Conservation (phyloP, 2,797 vertebrate species). For the Aphelocoma californica region DNA sequence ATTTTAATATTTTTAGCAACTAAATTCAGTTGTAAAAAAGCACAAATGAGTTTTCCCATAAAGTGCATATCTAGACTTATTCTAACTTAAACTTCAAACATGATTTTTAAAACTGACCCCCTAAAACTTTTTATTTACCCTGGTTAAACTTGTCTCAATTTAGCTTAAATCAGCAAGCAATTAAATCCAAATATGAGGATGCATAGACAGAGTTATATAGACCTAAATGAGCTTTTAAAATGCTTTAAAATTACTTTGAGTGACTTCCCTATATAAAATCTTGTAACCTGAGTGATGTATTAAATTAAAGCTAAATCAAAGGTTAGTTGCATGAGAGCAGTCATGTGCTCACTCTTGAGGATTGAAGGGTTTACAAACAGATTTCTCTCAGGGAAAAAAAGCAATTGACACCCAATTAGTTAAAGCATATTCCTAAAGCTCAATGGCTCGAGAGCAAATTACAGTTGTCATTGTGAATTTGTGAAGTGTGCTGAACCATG, state of each 20-base stretch:
- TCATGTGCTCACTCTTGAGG: neutral
- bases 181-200: neutral
- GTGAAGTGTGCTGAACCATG: conserved; percentile 35
- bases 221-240: neutral
- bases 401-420: conserved; percentile 68
- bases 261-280: conserved; percentile 9
- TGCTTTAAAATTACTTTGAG: conserved; percentile 6
- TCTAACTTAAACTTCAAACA: neutral
- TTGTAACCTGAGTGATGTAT: neutral
- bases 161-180: neutral
- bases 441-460: conserved; percentile 63
- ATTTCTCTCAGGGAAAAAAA: conserved; percentile 59
- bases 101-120: neutral
- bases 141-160: neutral
- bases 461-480: conserved; percentile 54
- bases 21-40: neutral
- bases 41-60: neutral
- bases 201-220: neutral
- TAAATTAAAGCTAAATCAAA: conserved; percentile 53
- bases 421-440: conserved; percentile 59
- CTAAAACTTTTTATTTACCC: neutral
- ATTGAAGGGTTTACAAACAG: conserved; percentile 62
- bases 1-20: neutral
- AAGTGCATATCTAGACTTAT: neutral
- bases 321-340: conserved; percentile 17